Conservation (phyloP, 1,140 invertebrate species). For the Solen grandis region DNA sequence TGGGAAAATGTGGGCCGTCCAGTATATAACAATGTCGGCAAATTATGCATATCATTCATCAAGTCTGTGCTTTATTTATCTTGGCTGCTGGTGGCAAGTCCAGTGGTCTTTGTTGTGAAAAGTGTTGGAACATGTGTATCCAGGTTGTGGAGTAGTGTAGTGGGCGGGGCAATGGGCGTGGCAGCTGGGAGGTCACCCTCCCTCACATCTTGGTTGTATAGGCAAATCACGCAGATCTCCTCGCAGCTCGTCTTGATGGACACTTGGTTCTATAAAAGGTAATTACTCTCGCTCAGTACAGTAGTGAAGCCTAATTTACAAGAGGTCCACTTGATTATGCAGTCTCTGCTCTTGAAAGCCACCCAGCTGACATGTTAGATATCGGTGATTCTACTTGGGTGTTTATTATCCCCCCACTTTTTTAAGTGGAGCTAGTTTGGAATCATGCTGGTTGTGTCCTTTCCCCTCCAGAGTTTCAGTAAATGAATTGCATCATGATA, state of each 20-base stretch:
- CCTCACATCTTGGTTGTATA: slow-evolving; percentile 30
- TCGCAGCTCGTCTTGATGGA: slow-evolving; percentile 55
- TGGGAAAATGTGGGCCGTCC: slow-evolving; percentile 47
- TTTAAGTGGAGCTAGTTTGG: too few relatives aligned
- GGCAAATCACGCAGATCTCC: slow-evolving; percentile 23
- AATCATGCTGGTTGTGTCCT: too few relatives aligned
- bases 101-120: slow-evolving; percentile 15
- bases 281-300: neutral
- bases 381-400: too few relatives aligned
- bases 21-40: slow-evolving; percentile 19
- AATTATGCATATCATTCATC: slow-evolving; percentile 1
- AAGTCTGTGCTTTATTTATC: slow-evolving; percentile 21
- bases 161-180: slow-evolving; percentile 1
- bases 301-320: too few relatives aligned
- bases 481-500: too few relatives aligned
- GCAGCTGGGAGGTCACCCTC: neutral
- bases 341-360: neutral
- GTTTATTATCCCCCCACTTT: too few relatives aligned
- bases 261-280: slow-evolving; percentile 63
- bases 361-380: too few relatives aligned
- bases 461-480: too few relatives aligned
- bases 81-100: slow-evolving; percentile 23
- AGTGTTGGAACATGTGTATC: slow-evolving; percentile 1
- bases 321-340: neutral
- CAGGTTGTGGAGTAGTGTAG: slow-evolving; percentile 40